phyloP scores from a whole-genome alignment of 2,113 vertebrate species.

The Eleginops maclovinus region DNA sequence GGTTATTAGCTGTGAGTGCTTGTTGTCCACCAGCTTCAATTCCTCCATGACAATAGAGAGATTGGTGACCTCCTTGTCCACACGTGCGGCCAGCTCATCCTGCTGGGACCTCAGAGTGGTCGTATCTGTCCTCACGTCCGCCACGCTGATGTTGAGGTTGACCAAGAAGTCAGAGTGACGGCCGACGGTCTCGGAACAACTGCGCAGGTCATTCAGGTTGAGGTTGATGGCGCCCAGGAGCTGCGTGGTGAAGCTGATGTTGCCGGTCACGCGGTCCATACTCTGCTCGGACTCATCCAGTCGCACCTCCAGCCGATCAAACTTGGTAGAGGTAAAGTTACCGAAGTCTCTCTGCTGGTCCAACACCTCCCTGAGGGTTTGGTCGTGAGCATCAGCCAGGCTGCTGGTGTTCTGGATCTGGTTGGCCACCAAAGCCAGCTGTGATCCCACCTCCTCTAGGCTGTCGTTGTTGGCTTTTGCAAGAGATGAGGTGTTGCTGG shows the following conservation, averaged over 20 bases:
- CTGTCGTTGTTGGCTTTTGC: slow-evolving; percentile 92
- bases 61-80: slow-evolving; percentile 94
- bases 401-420: slow-evolving; percentile 92
- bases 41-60: slow-evolving; percentile 96
- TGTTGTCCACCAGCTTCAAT: slow-evolving; percentile 97
- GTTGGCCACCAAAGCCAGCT: slow-evolving; percentile 86
- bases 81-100: slow-evolving; percentile 88
- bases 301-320: slow-evolving; percentile 88
- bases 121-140: slow-evolving; percentile 87
- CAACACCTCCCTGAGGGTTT: slow-evolving; percentile 91
- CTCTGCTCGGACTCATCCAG: slow-evolving; percentile 89
- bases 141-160: slow-evolving; percentile 88
- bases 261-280: slow-evolving; percentile 91
- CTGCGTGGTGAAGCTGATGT: slow-evolving; percentile 94
- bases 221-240: slow-evolving; percentile 91
- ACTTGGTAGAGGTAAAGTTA: slow-evolving; percentile 88
- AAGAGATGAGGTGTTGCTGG: slow-evolving; percentile 88
- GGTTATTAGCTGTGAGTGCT: slow-evolving; percentile 95
- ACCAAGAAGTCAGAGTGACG: slow-evolving; percentile 91
- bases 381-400: slow-evolving; percentile 88
- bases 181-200: slow-evolving; percentile 90
- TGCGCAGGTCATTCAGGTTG: slow-evolving; percentile 90
- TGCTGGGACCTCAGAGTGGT: slow-evolving; percentile 89
- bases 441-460: slow-evolving; percentile 91
- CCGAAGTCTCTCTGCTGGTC: slow-evolving; percentile 89